Conservation (phyloP, 1,140 invertebrate species). For the Drosophila athabasca region DNA sequence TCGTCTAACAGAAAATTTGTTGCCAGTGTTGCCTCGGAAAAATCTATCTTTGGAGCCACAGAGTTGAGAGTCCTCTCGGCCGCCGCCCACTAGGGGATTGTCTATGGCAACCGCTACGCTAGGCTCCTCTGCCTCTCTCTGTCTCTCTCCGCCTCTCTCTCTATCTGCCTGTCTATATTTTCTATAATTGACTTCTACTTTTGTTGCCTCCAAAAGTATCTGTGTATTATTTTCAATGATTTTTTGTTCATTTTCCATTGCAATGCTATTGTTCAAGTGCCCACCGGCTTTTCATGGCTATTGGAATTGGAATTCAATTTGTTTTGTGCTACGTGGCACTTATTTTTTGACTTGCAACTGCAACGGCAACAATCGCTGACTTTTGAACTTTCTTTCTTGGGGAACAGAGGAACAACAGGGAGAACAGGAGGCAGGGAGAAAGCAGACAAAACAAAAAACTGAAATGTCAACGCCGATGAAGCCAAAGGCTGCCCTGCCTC, state of each 20-base stretch:
- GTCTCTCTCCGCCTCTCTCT: slow-evolving; percentile 41
- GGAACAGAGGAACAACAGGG: background rate
- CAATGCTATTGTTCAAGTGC: slow-evolving; percentile 32
- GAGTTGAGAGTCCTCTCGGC: slow-evolving; percentile 36
- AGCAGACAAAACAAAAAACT: slow-evolving; percentile 42
- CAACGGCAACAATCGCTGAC: slow-evolving; percentile 18
- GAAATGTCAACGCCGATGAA: slow-evolving; percentile 76
- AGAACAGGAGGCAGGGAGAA: slow-evolving; percentile 27
- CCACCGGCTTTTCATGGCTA: background rate
- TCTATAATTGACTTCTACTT: slow-evolving; percentile 73
- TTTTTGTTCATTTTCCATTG: slow-evolving; percentile 9
- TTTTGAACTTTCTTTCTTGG: slow-evolving; percentile 29
- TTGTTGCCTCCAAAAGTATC: slow-evolving; percentile 68
- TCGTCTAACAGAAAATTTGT: slow-evolving; percentile 22
- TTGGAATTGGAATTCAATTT: slow-evolving; percentile 34
- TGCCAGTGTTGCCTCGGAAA: slow-evolving; percentile 26
- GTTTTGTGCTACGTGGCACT: background rate
- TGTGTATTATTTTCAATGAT: slow-evolving; percentile 1
- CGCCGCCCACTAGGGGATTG: slow-evolving; percentile 38
- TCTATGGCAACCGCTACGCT: slow-evolving; percentile 59
- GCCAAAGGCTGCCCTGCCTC: slow-evolving; percentile 39
- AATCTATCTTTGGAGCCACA: slow-evolving; percentile 21
- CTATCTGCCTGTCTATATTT: slow-evolving; percentile 63
- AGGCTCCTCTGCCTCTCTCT: slow-evolving; percentile 14
- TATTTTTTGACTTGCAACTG: background rate